Conservation (phyloP, 1,140 invertebrate genomes). For the Uloborus diversus region DNA sequence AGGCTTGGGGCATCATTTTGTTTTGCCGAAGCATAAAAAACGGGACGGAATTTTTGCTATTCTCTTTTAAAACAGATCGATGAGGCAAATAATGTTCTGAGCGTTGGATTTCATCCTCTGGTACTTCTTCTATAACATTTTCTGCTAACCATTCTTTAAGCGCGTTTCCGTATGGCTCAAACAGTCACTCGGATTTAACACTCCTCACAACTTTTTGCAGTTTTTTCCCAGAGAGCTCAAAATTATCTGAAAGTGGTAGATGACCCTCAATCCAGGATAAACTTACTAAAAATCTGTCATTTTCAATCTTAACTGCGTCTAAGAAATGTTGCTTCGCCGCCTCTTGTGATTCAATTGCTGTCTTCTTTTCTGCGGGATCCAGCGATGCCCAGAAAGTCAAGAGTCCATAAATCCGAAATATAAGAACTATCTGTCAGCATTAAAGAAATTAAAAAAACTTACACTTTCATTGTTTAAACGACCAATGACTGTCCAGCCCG, state of each 20-base stretch:
- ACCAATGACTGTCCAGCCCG: constrained; percentile 16
- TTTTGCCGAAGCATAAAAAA: no score
- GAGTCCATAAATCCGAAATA: constrained; percentile 62
- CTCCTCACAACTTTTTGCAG: no score
- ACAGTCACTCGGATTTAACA: no score
- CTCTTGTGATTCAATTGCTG: constrained; percentile 56
- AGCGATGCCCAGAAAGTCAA: constrained; percentile 64
- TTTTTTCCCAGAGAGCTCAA: constrained; percentile 53
- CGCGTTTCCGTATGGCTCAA: constrained; percentile 61
- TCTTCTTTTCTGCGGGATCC: constrained; percentile 61
- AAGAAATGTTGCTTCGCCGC: constrained; percentile 60
- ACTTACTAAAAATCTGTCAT: constrained; percentile 61
- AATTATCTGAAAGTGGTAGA: constrained; percentile 57
- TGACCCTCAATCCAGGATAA: constrained; percentile 62
- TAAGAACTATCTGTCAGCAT: constrained; percentile 57
- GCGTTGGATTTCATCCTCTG: no score
- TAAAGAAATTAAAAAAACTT: constrained; percentile 20
- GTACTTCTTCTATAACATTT: constrained; percentile 61
- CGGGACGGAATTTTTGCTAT: no score
- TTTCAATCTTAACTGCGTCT: constrained; percentile 58
- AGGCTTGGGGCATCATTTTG: neutral
- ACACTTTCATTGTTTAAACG: neutral
- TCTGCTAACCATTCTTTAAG: constrained; percentile 61
- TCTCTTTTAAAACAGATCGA: constrained; percentile 56
- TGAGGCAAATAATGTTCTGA: constrained; percentile 60